phyloP scores from a whole-genome alignment of 2,888 invertebrate species.

The Hymenopus coronatus region DNA sequence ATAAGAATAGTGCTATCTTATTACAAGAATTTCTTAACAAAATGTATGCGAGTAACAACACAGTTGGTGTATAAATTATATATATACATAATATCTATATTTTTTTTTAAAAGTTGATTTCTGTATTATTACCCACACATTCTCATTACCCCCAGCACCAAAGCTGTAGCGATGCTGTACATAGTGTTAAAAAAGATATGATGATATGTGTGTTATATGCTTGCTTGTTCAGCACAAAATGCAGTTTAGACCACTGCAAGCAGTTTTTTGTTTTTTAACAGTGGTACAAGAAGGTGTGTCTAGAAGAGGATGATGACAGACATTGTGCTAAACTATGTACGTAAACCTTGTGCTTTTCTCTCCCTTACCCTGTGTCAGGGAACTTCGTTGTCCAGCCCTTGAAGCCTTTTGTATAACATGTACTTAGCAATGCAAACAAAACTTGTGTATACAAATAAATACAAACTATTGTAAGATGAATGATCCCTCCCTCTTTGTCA shows the following conservation, averaged over 20 bases:
- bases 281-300: neutral
- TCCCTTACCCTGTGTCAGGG: neutral
- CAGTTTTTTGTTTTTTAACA: neutral
- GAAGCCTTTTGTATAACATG: neutral
- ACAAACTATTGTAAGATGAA: neutral
- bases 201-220: neutral
- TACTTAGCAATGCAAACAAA: neutral
- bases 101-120: neutral
- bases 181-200: neutral
- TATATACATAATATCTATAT: neutral
- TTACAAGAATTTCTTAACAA: neutral
- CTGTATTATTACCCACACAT: neutral
- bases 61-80: no score
- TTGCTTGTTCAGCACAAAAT: conserved; percentile 16
- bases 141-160: neutral
- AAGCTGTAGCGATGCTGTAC: neutral
- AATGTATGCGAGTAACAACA: neutral
- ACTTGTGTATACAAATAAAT: neutral
- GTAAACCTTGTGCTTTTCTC: conserved; percentile 10
- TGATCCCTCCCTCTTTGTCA: neutral
- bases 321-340: neutral
- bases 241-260: neutral
- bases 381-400: neutral
- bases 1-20: neutral
- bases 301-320: neutral